phyloP scores from a whole-genome alignment of 2,113 vertebrate species.

The Turdus rufiventris region DNA sequence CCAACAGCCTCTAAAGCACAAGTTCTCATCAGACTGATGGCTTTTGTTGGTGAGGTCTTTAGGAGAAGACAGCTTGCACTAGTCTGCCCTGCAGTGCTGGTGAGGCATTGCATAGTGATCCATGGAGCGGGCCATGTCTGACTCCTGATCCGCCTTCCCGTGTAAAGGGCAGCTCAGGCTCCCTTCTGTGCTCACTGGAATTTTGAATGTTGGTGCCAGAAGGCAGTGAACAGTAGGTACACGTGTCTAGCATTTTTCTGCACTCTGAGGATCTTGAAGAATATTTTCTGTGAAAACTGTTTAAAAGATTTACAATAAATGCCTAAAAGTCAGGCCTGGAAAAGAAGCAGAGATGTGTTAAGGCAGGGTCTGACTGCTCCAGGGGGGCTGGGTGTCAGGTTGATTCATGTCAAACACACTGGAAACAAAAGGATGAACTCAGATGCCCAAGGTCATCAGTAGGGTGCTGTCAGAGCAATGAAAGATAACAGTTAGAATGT shows the following conservation, averaged over 20 bases:
- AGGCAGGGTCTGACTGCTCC: background rate
- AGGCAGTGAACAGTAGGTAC: background rate
- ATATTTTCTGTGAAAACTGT: background rate
- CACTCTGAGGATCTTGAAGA: background rate
- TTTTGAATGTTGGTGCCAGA: background rate
- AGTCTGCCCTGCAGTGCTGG: background rate
- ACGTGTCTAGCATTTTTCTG: background rate
- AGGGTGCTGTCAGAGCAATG: background rate
- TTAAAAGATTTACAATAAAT: background rate
- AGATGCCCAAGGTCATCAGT: background rate
- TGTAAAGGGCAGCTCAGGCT: background rate
- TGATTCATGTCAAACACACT: background rate
- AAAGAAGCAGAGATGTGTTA: background rate
- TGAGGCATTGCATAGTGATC: rapidly evolving
- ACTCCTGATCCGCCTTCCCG: background rate
- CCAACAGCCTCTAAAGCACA: background rate
- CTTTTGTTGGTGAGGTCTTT: background rate
- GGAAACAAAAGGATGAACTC: background rate
- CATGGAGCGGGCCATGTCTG: rapidly evolving
- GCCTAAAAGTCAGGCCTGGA: background rate
- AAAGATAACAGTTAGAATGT: background rate
- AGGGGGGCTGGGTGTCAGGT: background rate
- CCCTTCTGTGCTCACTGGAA: background rate
- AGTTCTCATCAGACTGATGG: background rate
- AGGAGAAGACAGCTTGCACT: background rate